Evolutionary conservation across 2,797 vertebrate genomes (phyloP).

Genomic region (Leontopithecus rosalia): DNA sequence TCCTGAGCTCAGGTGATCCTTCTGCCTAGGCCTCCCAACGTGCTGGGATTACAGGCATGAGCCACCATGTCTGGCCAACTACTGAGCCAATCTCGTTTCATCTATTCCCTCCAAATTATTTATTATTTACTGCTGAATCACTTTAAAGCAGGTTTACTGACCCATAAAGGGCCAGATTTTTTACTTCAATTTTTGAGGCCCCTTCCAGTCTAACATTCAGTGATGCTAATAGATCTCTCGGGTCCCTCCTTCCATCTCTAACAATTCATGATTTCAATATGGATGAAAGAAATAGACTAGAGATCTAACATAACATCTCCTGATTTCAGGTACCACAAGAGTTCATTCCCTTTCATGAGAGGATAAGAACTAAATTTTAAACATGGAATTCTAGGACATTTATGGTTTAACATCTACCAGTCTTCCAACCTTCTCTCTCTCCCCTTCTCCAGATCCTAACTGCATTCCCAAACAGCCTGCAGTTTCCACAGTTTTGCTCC

Average conservation of each 20-base stretch:
- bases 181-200: neutral
- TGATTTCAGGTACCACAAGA: neutral
- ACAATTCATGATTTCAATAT: neutral
- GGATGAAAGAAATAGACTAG: constrained; percentile 20
- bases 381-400: neutral
- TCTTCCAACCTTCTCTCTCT: neutral
- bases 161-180: neutral
- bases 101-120: too few relatives aligned
- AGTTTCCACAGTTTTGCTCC: neutral
- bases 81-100: too few relatives aligned
- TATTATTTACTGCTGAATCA: too few relatives aligned
- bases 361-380: constrained; percentile 1
- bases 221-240: neutral
- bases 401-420: neutral
- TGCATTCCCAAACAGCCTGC: neutral
- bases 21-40: too few relatives aligned
- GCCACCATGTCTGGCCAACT: too few relatives aligned
- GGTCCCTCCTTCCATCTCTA: neutral
- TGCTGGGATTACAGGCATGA: too few relatives aligned
- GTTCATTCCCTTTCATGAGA: neutral
- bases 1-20: too few relatives aligned
- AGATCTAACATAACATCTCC: neutral
- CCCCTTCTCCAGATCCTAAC: neutral
- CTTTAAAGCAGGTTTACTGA: neutral
- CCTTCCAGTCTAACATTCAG: neutral